Conservation (phyloP, 2,113 vertebrate genomes). For the Notiomystis cincta region DNA sequence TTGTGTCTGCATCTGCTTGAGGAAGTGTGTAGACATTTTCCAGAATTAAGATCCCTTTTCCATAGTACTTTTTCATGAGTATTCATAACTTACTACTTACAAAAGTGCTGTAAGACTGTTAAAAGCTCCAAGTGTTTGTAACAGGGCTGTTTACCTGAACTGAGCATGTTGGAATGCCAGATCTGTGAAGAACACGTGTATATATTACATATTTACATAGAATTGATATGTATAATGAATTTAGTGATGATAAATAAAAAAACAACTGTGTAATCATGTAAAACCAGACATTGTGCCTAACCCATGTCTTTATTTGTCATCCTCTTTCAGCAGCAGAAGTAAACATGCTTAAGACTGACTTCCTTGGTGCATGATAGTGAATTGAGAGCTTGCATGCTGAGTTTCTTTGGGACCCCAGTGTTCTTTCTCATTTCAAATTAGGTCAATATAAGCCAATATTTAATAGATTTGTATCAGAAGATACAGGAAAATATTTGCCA, state of each 20-base stretch:
- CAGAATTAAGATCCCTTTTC: neutral
- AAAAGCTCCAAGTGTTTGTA: neutral
- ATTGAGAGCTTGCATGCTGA: neutral
- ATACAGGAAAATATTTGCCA: neutral
- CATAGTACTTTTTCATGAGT: neutral
- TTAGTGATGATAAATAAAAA: neutral
- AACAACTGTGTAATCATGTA: neutral
- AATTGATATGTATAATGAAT: neutral
- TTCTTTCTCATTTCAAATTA: neutral
- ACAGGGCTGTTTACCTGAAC: neutral
- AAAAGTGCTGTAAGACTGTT: neutral
- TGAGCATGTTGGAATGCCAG: neutral
- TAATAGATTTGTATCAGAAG: neutral
- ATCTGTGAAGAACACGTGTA: neutral
- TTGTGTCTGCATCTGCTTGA: neutral
- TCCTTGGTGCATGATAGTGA: neutral
- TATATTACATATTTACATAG: neutral
- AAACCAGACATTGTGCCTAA: neutral
- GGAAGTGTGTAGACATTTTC: neutral
- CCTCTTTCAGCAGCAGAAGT: neutral
- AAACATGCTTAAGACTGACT: neutral
- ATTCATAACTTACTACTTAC: neutral
- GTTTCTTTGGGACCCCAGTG: neutral
- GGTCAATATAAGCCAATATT: neutral
- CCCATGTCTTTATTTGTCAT: neutral